Conservation (phyloP, 2,113 vertebrate genomes). For the Forbesichthys papilliferus region DNA sequence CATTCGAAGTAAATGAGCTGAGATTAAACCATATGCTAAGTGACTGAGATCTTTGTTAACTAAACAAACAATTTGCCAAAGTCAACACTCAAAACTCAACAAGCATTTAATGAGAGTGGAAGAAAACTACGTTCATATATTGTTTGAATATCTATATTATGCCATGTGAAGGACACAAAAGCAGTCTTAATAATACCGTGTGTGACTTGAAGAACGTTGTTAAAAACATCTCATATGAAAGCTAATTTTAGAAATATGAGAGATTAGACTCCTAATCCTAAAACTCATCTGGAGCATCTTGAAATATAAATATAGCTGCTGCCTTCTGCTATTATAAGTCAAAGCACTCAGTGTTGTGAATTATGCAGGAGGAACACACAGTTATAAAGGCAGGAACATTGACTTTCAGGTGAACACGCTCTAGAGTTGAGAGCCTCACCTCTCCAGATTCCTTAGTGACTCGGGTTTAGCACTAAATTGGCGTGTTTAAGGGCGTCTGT, state of each 20-base stretch:
- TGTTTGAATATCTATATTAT: too few species aligned
- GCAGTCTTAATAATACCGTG: too few species aligned
- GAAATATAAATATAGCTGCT: constrained; percentile 12
- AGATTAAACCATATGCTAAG: constrained; percentile 37
- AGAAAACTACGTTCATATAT: not conserved
- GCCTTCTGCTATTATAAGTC: not conserved
- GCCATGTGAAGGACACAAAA: too few species aligned
- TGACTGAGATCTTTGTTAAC: constrained; percentile 22
- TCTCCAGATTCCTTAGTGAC: constrained; percentile 19
- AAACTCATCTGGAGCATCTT: constrained; percentile 2
- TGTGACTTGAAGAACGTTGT: too few species aligned
- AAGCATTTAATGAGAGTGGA: not conserved
- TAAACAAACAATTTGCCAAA: constrained; percentile 30
- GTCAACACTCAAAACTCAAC: constrained; percentile 36
- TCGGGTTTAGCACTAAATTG: constrained; percentile 20
- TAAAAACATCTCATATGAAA: too few species aligned
- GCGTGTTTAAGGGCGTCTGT: constrained; percentile 22
- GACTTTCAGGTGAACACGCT: constrained; percentile 25
- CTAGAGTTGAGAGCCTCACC: constrained; percentile 18
- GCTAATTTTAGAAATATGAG: too few species aligned
- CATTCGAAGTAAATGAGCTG: constrained; percentile 27
- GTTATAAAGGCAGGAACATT: not conserved
- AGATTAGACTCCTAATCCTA: too few species aligned
- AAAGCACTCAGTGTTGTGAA: constrained; percentile 8
- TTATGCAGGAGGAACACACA: not conserved